These are phyloP conservation scores for Hozukius guyotensis DNA, from an alignment of 2,797 vertebrate genomes.

Conservation along the genomic window DNA sequence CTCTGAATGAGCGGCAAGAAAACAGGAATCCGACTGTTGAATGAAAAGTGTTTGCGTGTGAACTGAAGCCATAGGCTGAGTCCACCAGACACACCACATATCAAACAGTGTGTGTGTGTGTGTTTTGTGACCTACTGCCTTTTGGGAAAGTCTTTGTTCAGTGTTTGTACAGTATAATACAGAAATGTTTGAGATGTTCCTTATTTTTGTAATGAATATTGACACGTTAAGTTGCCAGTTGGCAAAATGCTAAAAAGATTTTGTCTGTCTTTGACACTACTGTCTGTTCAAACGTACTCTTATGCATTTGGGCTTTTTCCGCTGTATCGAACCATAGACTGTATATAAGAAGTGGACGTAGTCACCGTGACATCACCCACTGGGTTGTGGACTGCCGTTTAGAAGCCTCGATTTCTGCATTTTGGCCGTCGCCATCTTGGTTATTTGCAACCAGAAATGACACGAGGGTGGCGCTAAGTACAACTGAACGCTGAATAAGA, in stretches of 20 bases:
- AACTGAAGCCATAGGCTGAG: constrained; percentile 6
- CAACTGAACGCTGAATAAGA: no score
- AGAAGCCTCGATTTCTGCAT: no score
- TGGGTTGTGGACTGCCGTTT: no score
- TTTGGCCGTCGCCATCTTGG: no score
- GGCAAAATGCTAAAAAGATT: neutral
- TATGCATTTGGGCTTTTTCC: neutral
- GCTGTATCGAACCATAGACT: no score
- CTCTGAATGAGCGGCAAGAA: constrained; percentile 69
- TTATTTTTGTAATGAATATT: neutral
- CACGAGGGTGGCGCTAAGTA: no score
- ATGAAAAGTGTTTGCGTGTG: constrained; percentile 50
- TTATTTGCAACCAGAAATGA: no score
- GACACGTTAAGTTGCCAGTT: neutral
- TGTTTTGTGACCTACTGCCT: neutral
- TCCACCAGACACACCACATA: constrained; percentile 9
- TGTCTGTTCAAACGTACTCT: neutral
- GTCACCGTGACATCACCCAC: no score
- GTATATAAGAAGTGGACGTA: no score
- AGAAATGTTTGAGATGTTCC: neutral
- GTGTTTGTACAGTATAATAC: neutral
- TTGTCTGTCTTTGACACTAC: neutral
- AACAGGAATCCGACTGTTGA: constrained; percentile 68
- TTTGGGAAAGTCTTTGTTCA: neutral
- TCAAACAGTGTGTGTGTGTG: constrained; percentile 4